Percentiles rank a stretch among this genome's conserved stretches.
phyloP scores from a whole-genome alignment of 2,113 vertebrate genomes.

The Notarius lentiginosus region DNA sequence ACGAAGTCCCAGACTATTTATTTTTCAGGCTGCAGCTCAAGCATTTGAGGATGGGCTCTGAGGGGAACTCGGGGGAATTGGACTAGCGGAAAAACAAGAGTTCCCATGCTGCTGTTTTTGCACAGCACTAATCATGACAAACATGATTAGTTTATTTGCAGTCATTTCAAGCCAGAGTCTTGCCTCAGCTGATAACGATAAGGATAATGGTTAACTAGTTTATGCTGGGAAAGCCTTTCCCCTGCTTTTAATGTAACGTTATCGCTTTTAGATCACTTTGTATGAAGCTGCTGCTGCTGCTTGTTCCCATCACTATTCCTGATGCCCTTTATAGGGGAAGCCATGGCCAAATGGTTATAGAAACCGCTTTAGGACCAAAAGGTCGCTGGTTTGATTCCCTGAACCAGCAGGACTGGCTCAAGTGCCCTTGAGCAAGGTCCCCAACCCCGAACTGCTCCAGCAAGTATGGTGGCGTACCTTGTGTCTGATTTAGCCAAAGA shows the following conservation, averaged over 20 bases:
- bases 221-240: background rate
- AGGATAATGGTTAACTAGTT: background rate
- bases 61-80: background rate
- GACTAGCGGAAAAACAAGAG: background rate
- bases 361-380: no score
- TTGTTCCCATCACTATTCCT: no score
- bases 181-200: conserved; percentile 19
- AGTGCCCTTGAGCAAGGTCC: no score
- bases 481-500: no score
- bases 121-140: conserved; percentile 9
- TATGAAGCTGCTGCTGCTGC: background rate
- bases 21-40: conserved; percentile 10
- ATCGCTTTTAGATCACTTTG: background rate
- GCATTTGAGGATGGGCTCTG: background rate
- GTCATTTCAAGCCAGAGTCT: background rate
- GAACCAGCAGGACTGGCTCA: no score
- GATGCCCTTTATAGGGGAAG: no score
- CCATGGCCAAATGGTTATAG: no score
- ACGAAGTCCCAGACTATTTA: background rate
- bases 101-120: conserved; percentile 26
- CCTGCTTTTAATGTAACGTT: background rate
- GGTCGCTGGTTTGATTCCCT: no score
- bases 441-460: no score
- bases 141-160: background rate
- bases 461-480: no score